Evolutionary conservation across 2,888 invertebrate species (phyloP).

Genomic region (Eupithecia subumbrata): DNA sequence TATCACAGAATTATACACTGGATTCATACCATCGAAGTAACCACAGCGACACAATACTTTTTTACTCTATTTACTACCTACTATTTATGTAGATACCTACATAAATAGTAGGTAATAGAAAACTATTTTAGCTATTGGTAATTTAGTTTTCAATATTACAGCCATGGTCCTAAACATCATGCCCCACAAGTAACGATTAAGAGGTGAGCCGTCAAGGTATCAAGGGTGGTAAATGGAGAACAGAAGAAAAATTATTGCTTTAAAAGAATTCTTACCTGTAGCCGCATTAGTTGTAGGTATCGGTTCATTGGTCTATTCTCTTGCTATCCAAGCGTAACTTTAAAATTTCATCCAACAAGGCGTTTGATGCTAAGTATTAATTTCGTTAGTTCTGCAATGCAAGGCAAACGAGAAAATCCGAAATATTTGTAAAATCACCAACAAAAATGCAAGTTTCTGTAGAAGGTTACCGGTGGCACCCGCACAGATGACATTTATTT

Average conservation of each 20-base stretch:
- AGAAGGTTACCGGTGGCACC: constrained; percentile 16
- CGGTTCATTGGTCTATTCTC: background rate
- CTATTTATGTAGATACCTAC: background rate
- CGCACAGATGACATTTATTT: constrained; percentile 11
- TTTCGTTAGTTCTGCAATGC: background rate
- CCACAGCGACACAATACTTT: background rate
- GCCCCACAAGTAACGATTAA: background rate
- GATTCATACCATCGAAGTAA: background rate
- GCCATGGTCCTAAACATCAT: constrained; percentile 5
- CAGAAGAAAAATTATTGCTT: background rate
- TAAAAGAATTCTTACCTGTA: background rate
- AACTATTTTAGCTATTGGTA: background rate
- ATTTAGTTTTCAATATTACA: background rate
- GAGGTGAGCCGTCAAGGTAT: background rate
- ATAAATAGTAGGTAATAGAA: no score
- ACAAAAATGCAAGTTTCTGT: background rate
- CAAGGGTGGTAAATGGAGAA: background rate
- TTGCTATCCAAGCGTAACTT: background rate
- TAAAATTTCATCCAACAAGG: background rate
- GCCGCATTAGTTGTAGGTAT: background rate
- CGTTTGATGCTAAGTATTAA: background rate
- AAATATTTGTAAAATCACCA: background rate
- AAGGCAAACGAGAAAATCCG: no score
- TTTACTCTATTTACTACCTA: background rate
- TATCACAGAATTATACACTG: no score